Base-by-base conservation (phyloP, 2,797 vertebrate species). In the Molossus molossus region DNA sequence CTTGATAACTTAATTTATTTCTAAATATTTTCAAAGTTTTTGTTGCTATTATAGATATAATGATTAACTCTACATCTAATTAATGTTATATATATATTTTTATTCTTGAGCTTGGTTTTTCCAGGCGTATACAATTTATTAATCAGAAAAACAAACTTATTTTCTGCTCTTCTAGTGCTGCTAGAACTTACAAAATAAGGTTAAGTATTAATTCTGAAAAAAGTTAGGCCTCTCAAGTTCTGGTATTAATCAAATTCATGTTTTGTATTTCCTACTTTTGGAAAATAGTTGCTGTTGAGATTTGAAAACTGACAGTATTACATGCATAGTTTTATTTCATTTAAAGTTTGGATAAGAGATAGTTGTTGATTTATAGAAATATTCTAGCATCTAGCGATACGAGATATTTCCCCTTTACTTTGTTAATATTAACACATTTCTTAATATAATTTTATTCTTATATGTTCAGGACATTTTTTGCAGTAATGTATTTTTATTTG, bases 401-500 rank as follows among this genome's bases (percentile, higher is more conserved):
- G 11, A 7, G 9, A 53, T 37, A 65, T n/a, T 73, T 33, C 37
- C 8, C 15, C 33, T 40, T 83, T 90, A 73, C 9, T 27, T 73
- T 87, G 48, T 60, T 62, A 3, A 15, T 45, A 25, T 53, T 50
- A 87, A 70, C 53, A 15, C 5, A 23, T 65, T 73, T 73, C 17
- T 75, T 69, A 77, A 29, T 29, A 15, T 27, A 81, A 3, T 7
- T 25, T 83, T 1, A 64, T 33, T 84, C 9, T 82, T 60, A 21
- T 53, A 69, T 87, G 50, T 27, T 5, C 40, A 1, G 33, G 12
- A 83, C 82, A 81, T 5, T 67, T 37, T 65, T 55, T 70, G 8
- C 57, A 94, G 21, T n/a, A n/a, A 85, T 53, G 13, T 18, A 48
- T 57, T 86, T 91, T 87, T 81, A 48, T 70, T 92, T 76, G 8